Conservation (phyloP, 2,797 vertebrate genomes). For the Ispidina lecontei region DNA sequence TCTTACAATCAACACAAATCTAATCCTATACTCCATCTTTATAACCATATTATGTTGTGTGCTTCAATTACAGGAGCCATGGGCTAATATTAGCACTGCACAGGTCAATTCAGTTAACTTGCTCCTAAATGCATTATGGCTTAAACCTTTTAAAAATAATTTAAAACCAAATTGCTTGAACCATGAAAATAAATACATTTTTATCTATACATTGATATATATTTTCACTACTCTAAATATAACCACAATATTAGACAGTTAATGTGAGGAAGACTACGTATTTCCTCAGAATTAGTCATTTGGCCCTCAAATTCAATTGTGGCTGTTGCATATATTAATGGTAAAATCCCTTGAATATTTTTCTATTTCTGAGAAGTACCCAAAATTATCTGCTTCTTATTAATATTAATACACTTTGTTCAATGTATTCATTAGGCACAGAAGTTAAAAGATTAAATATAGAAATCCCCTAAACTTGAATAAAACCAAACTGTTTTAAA, state of each 20-base stretch:
- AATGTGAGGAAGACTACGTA: not conserved
- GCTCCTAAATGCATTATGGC: not conserved
- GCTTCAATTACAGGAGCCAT: not conserved
- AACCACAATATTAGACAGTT: not conserved
- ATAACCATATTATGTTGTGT: not conserved
- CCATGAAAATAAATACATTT: not conserved
- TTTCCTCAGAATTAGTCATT: conserved; percentile 7
- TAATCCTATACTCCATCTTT: not conserved
- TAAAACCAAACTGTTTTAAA: not conserved
- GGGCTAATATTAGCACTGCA: not conserved
- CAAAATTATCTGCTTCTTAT: not conserved
- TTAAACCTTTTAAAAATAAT: not conserved
- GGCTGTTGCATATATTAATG: not conserved
- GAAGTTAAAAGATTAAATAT: not conserved
- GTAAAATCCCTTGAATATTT: not conserved
- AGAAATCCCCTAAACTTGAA: not conserved
- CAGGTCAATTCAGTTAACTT: not conserved
- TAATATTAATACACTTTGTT: not conserved
- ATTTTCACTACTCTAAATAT: not conserved
- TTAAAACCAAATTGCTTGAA: not conserved
- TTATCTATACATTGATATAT: not conserved
- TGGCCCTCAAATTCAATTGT: not conserved
- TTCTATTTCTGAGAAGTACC: not conserved
- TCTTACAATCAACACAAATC: not conserved
- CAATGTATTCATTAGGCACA: not conserved